Conservation (phyloP, 2,113 vertebrate genomes). For the Urocitellus parryii region DNA sequence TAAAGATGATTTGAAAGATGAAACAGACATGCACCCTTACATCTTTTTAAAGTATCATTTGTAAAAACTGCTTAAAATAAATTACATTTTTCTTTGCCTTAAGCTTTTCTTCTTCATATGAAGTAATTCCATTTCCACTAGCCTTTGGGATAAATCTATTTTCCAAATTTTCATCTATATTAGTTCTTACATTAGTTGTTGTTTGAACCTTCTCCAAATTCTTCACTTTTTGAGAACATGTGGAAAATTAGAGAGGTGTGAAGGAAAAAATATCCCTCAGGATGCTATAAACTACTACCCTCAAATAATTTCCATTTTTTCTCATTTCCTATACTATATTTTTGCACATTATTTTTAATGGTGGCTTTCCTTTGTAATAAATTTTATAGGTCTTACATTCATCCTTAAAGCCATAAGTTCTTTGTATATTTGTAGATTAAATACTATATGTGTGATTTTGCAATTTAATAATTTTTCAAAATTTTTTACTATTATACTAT, state of each 20-base stretch:
- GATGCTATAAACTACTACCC: constrained; percentile 67
- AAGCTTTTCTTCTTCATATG: constrained; percentile 16
- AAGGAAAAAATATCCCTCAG: constrained; percentile 65
- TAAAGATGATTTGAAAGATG: constrained; percentile 18
- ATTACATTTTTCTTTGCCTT: not conserved
- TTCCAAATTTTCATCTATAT: constrained; percentile 72
- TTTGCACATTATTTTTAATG: constrained; percentile 64
- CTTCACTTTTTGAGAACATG: constrained; percentile 63
- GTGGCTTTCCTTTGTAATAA: constrained; percentile 67
- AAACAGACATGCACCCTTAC: not conserved
- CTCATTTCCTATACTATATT: constrained; percentile 68
- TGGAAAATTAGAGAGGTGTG: constrained; percentile 69
- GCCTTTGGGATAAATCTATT: constrained; percentile 62
- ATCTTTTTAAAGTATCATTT: not conserved
- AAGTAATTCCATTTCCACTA: constrained; percentile 54
- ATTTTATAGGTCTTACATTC: constrained; percentile 59
- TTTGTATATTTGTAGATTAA: constrained; percentile 61
- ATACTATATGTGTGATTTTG: constrained; percentile 31
- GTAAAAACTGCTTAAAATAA: constrained; percentile 31
- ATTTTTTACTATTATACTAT: not conserved
- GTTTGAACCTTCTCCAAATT: constrained; percentile 74
- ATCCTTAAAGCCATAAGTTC: constrained; percentile 55
- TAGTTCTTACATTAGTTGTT: constrained; percentile 58
- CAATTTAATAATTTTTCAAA: constrained; percentile 63
- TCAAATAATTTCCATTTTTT: constrained; percentile 64